These are phyloP conservation scores for Syngnathus acus DNA, from an alignment of 2,797 vertebrate species.

Conservation along the genomic window DNA sequence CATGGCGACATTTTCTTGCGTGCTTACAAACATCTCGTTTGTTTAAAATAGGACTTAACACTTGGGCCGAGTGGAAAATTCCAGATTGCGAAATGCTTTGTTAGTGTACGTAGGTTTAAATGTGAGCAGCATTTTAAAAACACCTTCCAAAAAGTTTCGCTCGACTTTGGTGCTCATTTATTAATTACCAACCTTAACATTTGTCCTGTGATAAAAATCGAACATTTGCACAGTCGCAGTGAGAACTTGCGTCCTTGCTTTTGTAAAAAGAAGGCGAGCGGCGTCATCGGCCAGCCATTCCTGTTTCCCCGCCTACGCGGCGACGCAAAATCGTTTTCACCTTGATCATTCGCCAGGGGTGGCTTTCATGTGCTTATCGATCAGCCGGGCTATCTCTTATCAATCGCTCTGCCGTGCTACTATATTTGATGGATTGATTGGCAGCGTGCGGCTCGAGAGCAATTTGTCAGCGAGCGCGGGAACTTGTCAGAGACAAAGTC, in stretches of 20 bases:
- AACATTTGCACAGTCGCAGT: conserved; percentile 6
- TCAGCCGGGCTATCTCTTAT: conserved; percentile 40
- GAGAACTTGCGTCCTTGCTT: conserved; percentile 19
- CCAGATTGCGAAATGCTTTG: no score
- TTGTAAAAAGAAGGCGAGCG: conserved; percentile 11
- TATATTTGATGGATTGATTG: conserved; percentile 65
- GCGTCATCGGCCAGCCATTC: conserved; percentile 6
- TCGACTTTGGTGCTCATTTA: not conserved
- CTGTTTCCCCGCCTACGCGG: conserved; percentile 8
- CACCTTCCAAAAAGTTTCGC: no score
- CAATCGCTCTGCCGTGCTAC: conserved; percentile 38
- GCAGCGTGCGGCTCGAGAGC: conserved; percentile 48
- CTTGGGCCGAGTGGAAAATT: no score
- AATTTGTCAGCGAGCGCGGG: conserved; percentile 58
- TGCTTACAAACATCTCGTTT: no score
- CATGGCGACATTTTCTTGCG: no score
- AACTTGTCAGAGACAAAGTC: conserved; percentile 42
- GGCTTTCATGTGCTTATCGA: conserved; percentile 50
- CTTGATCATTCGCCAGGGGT: conserved; percentile 18
- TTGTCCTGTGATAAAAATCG: not conserved
- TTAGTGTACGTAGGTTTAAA: no score
- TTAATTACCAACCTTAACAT: conserved; percentile 3
- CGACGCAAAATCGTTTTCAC: conserved; percentile 16
- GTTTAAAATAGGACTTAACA: no score
- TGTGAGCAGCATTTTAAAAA: no score